These are phyloP conservation scores for Catalaphyllia jardinei DNA, from an alignment of 64 coral and sea anemone genomes.

Conservation along the genomic window DNA sequence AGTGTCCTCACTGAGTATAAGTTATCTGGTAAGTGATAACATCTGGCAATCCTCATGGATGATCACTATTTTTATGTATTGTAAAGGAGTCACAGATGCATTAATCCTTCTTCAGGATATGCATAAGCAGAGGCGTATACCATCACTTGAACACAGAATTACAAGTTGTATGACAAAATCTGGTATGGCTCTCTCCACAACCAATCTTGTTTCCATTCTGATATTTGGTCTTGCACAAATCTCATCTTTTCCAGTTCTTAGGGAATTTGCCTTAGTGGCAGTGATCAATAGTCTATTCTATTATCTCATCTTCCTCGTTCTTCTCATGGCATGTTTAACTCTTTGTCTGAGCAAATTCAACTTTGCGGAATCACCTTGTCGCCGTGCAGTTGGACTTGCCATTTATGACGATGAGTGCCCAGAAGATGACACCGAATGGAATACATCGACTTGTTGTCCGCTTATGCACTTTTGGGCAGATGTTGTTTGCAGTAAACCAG, in stretches of 20 bases:
- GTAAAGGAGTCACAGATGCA: constrained; percentile 51
- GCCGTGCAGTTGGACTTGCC: not conserved
- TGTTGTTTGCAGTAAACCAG: not conserved
- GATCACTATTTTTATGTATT: constrained; percentile 32
- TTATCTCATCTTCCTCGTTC: constrained; percentile 50
- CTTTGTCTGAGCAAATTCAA: constrained; percentile 26
- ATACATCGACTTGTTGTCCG: not conserved
- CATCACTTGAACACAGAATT: constrained; percentile 44
- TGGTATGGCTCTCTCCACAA: constrained; percentile 59
- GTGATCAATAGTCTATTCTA: constrained; percentile 21
- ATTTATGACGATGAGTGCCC: not conserved
- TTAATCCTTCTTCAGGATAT: constrained; percentile 54
- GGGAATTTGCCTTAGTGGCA: constrained; percentile 24
- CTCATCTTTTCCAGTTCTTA: constrained; percentile 57
- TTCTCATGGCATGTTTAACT: constrained; percentile 43
- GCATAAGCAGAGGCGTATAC: constrained; percentile 25
- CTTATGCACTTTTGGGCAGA: constrained; percentile 14
- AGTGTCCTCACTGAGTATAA: constrained; percentile 8
- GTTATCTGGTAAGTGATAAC: constrained; percentile 25
- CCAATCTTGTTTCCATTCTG: constrained; percentile 38
- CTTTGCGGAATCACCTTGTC: not conserved
- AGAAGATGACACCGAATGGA: not conserved
- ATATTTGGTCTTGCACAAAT: constrained; percentile 43
- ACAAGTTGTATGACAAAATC: constrained; percentile 51
- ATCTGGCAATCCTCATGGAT: constrained; percentile 53